A percentile compares a stretch with the other conserved stretches of the same genome.
Evolutionary conservation across 2,888 invertebrate genomes (phyloP).

Genomic region (Amiota minor): DNA sequence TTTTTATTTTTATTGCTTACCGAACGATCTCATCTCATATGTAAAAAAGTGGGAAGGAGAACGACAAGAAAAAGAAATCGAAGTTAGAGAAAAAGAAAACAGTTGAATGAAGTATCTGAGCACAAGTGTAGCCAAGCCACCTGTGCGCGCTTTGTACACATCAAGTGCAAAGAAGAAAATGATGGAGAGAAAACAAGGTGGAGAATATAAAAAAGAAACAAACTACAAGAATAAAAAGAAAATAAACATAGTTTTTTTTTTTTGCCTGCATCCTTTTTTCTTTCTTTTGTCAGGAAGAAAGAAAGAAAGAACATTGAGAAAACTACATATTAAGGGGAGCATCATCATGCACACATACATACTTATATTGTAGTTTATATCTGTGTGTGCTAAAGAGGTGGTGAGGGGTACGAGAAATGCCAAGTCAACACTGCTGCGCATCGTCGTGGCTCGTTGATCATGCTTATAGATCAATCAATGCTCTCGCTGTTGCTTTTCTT

Average conservation of each 20-base stretch:
- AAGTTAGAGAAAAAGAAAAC: background rate
- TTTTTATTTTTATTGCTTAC: background rate
- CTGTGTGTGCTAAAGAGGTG: background rate
- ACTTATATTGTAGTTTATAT: no score
- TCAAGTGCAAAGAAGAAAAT: constrained; percentile 4
- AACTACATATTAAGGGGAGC: constrained; percentile 4
- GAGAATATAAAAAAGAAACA: background rate
- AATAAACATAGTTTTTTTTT: no score
- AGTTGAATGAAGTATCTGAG: constrained; percentile 27
- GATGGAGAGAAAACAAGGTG: constrained; percentile 12
- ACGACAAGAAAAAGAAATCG: no score
- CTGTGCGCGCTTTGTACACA: constrained; percentile 43
- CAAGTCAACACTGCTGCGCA: constrained; percentile 15
- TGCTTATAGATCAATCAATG: constrained; percentile 64
- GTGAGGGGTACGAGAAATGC: background rate
- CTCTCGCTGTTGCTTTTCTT: constrained; percentile 24
- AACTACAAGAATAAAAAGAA: constrained; percentile 25
- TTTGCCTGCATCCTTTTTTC: no score
- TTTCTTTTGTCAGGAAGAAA: background rate
- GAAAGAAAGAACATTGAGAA: constrained; percentile 22
- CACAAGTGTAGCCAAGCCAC: constrained; percentile 40
- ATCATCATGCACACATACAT: background rate
- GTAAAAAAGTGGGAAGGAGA: constrained; percentile 2
- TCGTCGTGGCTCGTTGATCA: constrained; percentile 55
- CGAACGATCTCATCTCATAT: background rate